Evolutionary conservation across 2,797 vertebrate genomes (phyloP), one percentile per base, ranked within the genome.

Genomic region (Oreochromis grahami): DNA sequence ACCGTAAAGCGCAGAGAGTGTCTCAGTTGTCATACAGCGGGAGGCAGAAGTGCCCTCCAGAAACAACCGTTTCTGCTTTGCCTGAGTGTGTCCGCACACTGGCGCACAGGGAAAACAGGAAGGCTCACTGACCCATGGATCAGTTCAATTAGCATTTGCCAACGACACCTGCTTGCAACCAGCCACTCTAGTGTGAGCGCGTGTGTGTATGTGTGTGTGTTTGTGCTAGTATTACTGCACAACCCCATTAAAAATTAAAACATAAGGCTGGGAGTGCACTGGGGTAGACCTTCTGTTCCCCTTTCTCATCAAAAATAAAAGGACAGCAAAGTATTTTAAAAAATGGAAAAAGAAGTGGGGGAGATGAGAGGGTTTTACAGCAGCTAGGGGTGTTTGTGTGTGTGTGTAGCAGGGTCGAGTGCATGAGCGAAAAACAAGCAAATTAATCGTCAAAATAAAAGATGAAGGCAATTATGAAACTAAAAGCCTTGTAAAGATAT

Each of bases 301-400:
- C 84, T 91, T 89, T 88, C 96, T 95, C 96, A 96, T 97, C 95
- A 97, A 97, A 97, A 97, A 97, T 95, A 95, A 95, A 97, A 96
- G 78, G 89, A 87, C 84, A 77, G 89, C 84, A 86, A 93, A 89
- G 86, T 90, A 88, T 89, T 89, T 87, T 81, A 86, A 76, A 63
- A 84, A 81, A 89, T 80, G 85, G 85, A 82, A 86, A 84, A 76
- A 83, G 24, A 76, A 86, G 77, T 81, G 36, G 7, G 52, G 19
- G 60, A 80, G 82, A 81, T 53, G 76, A 80, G 82, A 83, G 55
- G 76, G 32, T 92, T 93, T 90, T 82, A 87, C 74, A 84, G 36
- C 38, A 60, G 80, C 79, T 76, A 3, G 41, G 82, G 26, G 76
- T 45, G 8, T 48, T 5, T 72, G 74, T 32, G 76, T 21, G 24